Base-by-base conservation (phyloP, 2,113 vertebrate genomes). In the Talpa occidentalis region DNA sequence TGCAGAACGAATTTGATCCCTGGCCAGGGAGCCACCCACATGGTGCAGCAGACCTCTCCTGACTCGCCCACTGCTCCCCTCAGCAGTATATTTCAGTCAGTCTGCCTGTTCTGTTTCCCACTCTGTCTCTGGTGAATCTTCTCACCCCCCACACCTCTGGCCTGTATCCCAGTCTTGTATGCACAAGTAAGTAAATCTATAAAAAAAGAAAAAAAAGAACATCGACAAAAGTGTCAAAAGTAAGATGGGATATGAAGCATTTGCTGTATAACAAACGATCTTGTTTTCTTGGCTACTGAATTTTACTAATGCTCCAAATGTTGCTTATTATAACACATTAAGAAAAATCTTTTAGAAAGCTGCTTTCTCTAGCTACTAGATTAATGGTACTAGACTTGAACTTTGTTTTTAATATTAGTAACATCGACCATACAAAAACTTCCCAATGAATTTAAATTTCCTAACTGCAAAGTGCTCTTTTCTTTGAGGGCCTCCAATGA, bases 361-460 rank as follows among this genome's bases (percentile, higher is more conserved):
- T 66, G 37, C 47, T 86, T 90, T 86, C 32, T 86, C 37, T 49
- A 52, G 21, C 5, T 47, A 90, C 21, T 74, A 67, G 6, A 66
- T 64, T 78, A 79, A 77, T 47, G 28, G 5, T 62, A 94, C 10
- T 40, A 72, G 8, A 72, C 5, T 32, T 60, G 47, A 10, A 54
- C 77, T 91, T 56, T 87, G 28, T 94, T 82, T 77, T 88, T 88
- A 88, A 10, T 67, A 89, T 56, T 59, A 81, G 28, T 89, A 40
- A 80, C 15, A 52, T 70, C 12, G 80, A 89, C 21, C 2, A 73
- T 26, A 10, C 44, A 82, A 94, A 88, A 47, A n/a, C 5, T 72
- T 54, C 54, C 60, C 56, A 91, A 93, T 91, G 86, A 82, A 66
- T 90, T 92, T 67, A 87, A 74, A 86, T 69, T 67, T 92, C 28